Base-by-base conservation (phyloP, 2,797 vertebrate species). In the Furcifer pardalis region DNA sequence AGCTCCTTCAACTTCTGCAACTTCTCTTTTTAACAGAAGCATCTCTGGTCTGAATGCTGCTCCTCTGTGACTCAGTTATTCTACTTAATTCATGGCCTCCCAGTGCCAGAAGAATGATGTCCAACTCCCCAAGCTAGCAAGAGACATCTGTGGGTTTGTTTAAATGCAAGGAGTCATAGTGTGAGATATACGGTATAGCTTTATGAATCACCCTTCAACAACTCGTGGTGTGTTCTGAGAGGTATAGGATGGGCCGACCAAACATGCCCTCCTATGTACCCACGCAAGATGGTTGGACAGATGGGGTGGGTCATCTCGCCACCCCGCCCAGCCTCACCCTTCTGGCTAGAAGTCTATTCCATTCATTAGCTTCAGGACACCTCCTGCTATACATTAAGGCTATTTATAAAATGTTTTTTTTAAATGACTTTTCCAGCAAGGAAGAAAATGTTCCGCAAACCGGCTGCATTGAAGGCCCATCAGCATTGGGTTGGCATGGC, bases 171-270 rank as follows among this genome's bases (percentile, higher is more conserved):
- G 89, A 93, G 93, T 94, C 92, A 92, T 91, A 90, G 88, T 80
- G 92, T 90, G 95, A 96, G 92, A 95, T 96, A 95, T 95, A 94
- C 92, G 93, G 94, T 95, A 94, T 92, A 93, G 94, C 89, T 93
- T 95, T 95, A 94, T 96, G 94, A 97, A 96, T 97, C 95, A 96
- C 93, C 77, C 95, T 93, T 88, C 13, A 96, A 96, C 88, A 94
- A 94, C 92, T 96, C 91, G 91, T 95, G 96, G 96, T 97, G 96
- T 97, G 95, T 95, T 95, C 93, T 93, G 97, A 96, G 94, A 96
- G 94, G 96, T 95, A 96, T 94, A 94, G 94, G 92, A 95, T n/a
- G 96, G 96, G 95, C 94, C 96, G 92, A 93, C 93, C 96, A 42
- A 42, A 93, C 94, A 92, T 92, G 91, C 92, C 92, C 90, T 89